Evolutionary conservation across 1,140 invertebrate genomes (phyloP), one percentile per base, ranked within the genome.

Genomic region (Diachasma alloeum): DNA sequence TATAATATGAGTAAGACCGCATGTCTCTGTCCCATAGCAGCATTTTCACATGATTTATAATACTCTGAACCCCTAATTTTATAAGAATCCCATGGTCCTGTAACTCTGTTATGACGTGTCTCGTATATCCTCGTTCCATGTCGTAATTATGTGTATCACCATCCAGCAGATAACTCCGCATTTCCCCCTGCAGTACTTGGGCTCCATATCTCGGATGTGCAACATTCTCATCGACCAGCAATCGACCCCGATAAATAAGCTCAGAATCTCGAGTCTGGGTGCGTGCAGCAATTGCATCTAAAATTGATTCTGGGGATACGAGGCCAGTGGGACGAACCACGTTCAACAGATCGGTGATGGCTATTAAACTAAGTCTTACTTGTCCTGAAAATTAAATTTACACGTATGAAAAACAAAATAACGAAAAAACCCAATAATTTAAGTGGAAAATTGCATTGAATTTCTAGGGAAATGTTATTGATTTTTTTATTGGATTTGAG

Each of bases 1-100:
- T 94, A 84, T 94, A 99, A 89, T 99, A 99, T 0, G 97, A 98
- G 91, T 99, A 99, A 1, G 97, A 97, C 76, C 97, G 94, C 84
- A 93, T 92, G 89, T 99, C 98, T 81, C 94, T 91, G 90, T 99
- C 98, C 97, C 97, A 99, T 0, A 99, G 90, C 66, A 99, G 90
- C 92, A 99, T 93, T 81, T 94, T 93, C 63, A 99, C 93, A 83
- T 98, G 95, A 91, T 99, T 99, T 78, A 99, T 93, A 83, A 99
- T 98, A 85, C 93, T 96, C 73, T 95, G 95, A 56, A 93, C 93
- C 70, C 95, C 95, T 15, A 99, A 91, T 85, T 96, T 95, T 13
- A 99, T 94, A 0, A 97, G 91, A 86, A 99, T 98, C 71, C 96
- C 94, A 77, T 93, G 92, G 85, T 94, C 93, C 78, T 94, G 89